Conservation (phyloP, 2,113 vertebrate species). For the Machaerirhynchus nigripectus region DNA sequence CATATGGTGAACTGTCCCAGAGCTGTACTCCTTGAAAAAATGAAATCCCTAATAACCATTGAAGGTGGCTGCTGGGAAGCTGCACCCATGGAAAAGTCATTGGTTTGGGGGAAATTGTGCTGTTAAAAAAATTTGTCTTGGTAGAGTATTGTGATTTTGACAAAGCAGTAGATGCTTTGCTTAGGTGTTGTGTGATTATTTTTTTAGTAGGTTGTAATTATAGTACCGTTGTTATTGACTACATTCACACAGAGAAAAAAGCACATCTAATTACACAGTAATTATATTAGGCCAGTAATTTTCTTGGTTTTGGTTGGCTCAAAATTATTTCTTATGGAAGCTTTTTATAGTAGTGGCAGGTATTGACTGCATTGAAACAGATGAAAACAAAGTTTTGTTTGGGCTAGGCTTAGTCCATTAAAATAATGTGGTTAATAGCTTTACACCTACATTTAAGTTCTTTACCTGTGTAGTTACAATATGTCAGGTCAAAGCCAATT, state of each 20-base stretch:
- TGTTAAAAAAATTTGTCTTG: background rate
- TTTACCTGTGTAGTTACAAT: background rate
- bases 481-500: background rate
- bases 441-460: background rate
- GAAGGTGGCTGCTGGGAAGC: background rate
- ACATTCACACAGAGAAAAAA: background rate
- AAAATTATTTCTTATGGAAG: background rate
- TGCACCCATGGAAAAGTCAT: background rate
- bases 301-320: background rate
- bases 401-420: background rate
- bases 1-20: background rate
- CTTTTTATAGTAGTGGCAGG: background rate
- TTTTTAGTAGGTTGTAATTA: background rate
- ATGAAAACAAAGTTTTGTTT: background rate
- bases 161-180: background rate
- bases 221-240: background rate
- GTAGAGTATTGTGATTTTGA: background rate
- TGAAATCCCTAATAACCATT: background rate
- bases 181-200: background rate
- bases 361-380: background rate
- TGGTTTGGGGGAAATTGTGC: background rate
- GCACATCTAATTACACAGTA: background rate
- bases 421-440: background rate
- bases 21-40: background rate
- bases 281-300: background rate